These are phyloP conservation scores for Heliothis virescens DNA, from an alignment of 1,140 invertebrate genomes.

Conservation along the genomic window DNA sequence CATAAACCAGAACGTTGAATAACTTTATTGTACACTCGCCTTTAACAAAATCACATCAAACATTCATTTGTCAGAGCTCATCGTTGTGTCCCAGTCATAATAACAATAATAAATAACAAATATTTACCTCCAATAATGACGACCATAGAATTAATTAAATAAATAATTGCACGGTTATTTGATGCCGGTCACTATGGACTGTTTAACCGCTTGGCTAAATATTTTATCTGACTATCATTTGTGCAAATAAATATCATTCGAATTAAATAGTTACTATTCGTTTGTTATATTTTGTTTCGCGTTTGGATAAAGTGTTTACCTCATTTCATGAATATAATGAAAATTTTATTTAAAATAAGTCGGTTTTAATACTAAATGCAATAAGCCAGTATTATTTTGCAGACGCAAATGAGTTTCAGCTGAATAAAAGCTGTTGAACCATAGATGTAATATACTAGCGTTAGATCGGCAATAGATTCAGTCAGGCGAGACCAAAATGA, in stretches of 20 bases:
- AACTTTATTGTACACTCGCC: too few species aligned
- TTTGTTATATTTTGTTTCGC: neutral
- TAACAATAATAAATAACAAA: conserved; percentile 2
- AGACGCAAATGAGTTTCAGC: too few species aligned
- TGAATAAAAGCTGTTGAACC: too few species aligned
- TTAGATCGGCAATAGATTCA: too few species aligned
- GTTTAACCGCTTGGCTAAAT: neutral
- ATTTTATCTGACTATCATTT: neutral
- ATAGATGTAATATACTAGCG: too few species aligned
- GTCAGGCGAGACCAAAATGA: too few species aligned
- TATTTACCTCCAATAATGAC: conserved; percentile 8
- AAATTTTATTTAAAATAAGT: neutral
- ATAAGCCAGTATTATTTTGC: too few species aligned
- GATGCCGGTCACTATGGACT: neutral
- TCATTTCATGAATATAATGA: neutral
- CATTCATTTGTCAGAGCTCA: neutral
- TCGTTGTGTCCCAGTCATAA: neutral
- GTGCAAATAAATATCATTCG: neutral
- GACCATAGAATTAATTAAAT: conserved; percentile 1
- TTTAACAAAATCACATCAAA: neutral
- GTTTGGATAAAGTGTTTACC: neutral
- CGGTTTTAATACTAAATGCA: too few species aligned
- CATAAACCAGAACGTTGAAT: too few species aligned
- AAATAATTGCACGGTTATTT: conserved; percentile 17
- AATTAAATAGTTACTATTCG: neutral